Evolutionary conservation across 2,888 invertebrate genomes (phyloP).

Genomic region (Dexiosoma caninum): DNA sequence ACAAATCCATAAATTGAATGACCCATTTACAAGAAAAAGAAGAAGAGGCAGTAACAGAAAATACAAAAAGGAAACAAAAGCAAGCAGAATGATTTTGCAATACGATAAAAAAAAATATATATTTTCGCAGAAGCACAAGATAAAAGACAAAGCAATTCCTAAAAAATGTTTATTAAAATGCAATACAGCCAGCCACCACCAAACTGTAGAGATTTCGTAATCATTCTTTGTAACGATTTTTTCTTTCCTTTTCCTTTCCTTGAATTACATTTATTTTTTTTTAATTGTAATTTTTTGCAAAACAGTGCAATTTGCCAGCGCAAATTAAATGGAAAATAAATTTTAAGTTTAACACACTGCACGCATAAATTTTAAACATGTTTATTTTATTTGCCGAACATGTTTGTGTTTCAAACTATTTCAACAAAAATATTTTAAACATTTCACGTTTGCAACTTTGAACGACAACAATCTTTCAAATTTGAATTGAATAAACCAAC

Average conservation of each 20-base stretch:
- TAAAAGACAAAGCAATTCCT: background rate
- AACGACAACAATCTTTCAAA: constrained; percentile 11
- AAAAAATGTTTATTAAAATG: constrained; percentile 12
- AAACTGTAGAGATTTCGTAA: constrained; percentile 15
- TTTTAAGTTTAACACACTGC: background rate
- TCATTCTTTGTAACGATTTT: constrained; percentile 1
- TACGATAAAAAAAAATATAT: too few relatives aligned
- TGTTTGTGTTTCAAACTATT: constrained; percentile 3
- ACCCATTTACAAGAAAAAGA: constrained; percentile 36
- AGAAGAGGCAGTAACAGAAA: background rate
- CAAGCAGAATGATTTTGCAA: constrained; percentile 20
- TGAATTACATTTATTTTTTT: background rate
- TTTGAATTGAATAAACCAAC: background rate
- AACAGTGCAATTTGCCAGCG: constrained; percentile 1
- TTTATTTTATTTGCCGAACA: background rate
- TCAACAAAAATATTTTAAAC: constrained; percentile 5
- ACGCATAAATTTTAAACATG: constrained; percentile 22
- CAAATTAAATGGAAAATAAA: background rate
- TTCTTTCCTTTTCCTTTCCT: constrained; percentile 9
- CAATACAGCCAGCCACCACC: background rate
- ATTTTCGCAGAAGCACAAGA: background rate
- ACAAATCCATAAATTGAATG: background rate
- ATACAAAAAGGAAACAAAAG: background rate
- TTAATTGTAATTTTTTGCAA: too few relatives aligned
- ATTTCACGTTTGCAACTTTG: constrained; percentile 26